Evolutionary conservation across 2,888 invertebrate genomes (phyloP).

Genomic region (Adelphocoris suturalis): DNA sequence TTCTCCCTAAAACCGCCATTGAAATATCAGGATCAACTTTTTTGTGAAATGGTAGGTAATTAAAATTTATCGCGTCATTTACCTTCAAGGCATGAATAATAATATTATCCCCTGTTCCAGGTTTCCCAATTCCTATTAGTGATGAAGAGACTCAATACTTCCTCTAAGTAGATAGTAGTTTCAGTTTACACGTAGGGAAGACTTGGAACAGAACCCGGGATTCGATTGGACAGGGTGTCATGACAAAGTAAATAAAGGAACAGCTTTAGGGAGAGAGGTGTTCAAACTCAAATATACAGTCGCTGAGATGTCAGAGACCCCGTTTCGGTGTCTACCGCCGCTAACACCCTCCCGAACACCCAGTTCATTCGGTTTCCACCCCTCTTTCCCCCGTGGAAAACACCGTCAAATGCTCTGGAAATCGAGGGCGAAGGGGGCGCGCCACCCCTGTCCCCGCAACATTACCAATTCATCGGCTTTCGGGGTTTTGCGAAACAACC

Average conservation of each 20-base stretch:
- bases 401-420: constrained; percentile 16
- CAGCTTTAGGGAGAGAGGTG: constrained; percentile 33
- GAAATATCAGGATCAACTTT: too few species aligned
- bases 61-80: too few species aligned
- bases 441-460: neutral
- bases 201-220: neutral
- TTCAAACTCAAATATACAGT: constrained; percentile 42
- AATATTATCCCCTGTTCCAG: too few species aligned
- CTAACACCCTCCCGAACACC: constrained; percentile 18
- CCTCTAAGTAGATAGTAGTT: too few species aligned
- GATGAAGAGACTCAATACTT: too few species aligned
- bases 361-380: constrained; percentile 11
- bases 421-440: constrained; percentile 7
- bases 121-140: too few species aligned
- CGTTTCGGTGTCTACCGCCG: constrained; percentile 42
- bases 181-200: neutral
- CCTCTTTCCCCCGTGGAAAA: neutral
- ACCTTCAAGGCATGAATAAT: too few species aligned
- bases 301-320: constrained; percentile 33
- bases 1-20: too few species aligned
- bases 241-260: constrained; percentile 28
- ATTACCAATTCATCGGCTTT: constrained; percentile 36
- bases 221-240: constrained; percentile 22
- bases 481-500: constrained; percentile 27
- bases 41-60: too few species aligned